Conservation (phyloP, 2,888 invertebrate species). For the Pammene fasciana region DNA sequence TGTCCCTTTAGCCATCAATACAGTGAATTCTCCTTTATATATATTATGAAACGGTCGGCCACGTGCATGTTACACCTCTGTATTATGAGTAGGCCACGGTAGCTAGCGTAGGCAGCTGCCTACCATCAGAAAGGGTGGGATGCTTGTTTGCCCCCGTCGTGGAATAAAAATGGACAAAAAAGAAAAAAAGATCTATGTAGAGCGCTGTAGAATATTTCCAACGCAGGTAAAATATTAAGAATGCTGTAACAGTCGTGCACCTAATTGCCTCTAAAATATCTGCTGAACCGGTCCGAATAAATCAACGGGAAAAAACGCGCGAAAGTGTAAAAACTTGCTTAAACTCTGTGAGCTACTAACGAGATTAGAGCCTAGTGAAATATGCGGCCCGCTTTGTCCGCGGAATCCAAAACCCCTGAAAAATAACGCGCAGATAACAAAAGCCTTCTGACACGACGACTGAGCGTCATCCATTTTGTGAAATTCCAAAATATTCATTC, state of each 20-base stretch:
- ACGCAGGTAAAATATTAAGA: slow-evolving; percentile 2
- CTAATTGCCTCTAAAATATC: slow-evolving; percentile 48
- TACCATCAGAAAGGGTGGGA: no score
- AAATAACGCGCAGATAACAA: slow-evolving; percentile 77
- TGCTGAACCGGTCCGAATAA: slow-evolving; percentile 50
- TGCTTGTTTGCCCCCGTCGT: no score
- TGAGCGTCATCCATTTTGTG: slow-evolving; percentile 59
- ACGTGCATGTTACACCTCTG: no score
- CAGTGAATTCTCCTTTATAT: no score
- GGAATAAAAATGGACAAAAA: not conserved
- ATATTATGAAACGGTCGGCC: no score
- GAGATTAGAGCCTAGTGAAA: slow-evolving; percentile 77
- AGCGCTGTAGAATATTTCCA: not conserved
- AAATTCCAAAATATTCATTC: slow-evolving; percentile 63
- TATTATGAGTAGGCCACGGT: no score
- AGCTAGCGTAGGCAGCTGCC: no score
- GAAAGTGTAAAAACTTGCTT: slow-evolving; percentile 65
- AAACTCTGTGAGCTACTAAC: slow-evolving; percentile 68
- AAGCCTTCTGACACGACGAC: slow-evolving; percentile 69
- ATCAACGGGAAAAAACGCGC: slow-evolving; percentile 58
- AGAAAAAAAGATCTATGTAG: no score
- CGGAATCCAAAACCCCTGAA: slow-evolving; percentile 70
- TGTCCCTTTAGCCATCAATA: no score
- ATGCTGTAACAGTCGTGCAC: slow-evolving; percentile 8
- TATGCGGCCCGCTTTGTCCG: slow-evolving; percentile 76